These are phyloP conservation scores for Perca schrenkii DNA, from an alignment of 2,113 vertebrate genomes.

Conservation along the genomic window DNA sequence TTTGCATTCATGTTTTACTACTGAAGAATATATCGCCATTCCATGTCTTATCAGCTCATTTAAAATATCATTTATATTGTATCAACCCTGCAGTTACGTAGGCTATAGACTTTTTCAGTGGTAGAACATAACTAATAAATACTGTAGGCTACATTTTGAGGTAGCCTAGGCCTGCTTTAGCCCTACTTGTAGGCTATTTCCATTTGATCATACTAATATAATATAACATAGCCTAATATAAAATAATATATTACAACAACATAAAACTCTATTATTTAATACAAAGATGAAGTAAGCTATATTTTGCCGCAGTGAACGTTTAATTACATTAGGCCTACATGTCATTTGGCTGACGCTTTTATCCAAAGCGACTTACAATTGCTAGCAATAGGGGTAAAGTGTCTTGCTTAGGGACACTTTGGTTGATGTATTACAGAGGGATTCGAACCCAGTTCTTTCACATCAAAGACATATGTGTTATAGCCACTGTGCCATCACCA, in stretches of 20 bases:
- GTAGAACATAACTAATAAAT: neutral
- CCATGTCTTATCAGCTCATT: neutral
- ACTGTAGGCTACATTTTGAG: neutral
- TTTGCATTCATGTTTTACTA: neutral
- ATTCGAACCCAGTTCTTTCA: no score
- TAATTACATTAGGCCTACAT: no score
- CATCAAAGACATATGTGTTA: no score
- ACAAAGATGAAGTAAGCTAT: neutral
- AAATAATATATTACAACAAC: neutral
- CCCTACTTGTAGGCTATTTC: neutral
- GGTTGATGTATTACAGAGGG: no score
- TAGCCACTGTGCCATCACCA: no score
- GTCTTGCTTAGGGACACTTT: no score
- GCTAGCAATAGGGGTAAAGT: no score
- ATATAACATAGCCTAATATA: neutral
- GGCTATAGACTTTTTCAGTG: neutral
- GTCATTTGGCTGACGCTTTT: no score
- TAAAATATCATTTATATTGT: no score
- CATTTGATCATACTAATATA: neutral
- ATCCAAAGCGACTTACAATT: no score
- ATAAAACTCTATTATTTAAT: neutral
- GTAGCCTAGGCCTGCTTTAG: neutral
- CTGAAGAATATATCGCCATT: neutral
- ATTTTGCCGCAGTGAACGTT: neutral
- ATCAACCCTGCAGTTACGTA: neutral